Evolutionary conservation across 1,140 invertebrate genomes (phyloP).

Genomic region (Triops longicaudatus): DNA sequence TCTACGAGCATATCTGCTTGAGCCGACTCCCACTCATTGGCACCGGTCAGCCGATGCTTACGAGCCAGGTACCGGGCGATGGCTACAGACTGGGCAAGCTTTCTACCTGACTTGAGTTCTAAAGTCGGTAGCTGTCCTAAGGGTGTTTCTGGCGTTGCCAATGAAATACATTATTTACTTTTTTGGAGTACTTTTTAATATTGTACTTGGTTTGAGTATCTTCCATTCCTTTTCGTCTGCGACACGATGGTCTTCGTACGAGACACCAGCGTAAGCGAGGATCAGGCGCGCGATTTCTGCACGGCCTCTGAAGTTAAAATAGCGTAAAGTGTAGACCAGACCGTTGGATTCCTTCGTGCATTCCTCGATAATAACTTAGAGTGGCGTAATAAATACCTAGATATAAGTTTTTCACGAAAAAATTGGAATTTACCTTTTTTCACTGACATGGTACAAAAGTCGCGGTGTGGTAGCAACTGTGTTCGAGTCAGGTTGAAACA

Average conservation of each 20-base stretch:
- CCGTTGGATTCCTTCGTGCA: not conserved
- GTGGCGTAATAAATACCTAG: not conserved
- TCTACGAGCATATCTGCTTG: conserved; percentile 53
- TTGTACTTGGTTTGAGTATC: conserved; percentile 42
- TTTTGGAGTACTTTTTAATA: not conserved
- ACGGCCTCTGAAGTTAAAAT: conserved; percentile 58
- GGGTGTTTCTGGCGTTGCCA: conserved; percentile 37
- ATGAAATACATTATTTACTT: no score
- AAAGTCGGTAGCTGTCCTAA: conserved; percentile 59
- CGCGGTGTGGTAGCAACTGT: not conserved
- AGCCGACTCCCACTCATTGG: conserved; percentile 54
- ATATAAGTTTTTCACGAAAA: not conserved
- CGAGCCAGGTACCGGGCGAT: conserved; percentile 56
- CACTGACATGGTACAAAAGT: not conserved
- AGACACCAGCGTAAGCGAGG: conserved; percentile 54
- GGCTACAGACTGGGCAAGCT: conserved; percentile 52
- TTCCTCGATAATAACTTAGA: not conserved
- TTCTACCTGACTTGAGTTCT: conserved; percentile 49
- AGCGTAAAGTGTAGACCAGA: conserved; percentile 52
- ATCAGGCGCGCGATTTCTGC: conserved; percentile 64
- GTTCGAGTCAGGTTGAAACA: not conserved
- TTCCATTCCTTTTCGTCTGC: conserved; percentile 41
- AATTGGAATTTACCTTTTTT: not conserved
- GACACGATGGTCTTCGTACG: conserved; percentile 60
- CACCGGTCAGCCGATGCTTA: conserved; percentile 49